phyloP scores from a whole-genome alignment of 23 tunicate genomes.

The Aplidium turbinatum region DNA sequence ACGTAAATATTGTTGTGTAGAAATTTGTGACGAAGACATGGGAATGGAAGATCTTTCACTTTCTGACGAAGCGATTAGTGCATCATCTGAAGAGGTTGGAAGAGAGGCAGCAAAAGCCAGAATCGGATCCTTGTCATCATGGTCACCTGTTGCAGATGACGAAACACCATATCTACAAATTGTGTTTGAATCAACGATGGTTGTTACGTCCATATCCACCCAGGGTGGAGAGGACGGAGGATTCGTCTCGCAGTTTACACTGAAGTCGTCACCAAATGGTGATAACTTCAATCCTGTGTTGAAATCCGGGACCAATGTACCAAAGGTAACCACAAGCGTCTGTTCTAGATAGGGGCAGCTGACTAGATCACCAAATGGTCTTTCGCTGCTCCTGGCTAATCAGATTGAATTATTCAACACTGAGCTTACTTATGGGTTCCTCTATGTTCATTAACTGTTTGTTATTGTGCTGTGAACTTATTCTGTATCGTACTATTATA shows the following conservation, averaged over 20 bases:
- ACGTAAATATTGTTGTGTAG: no score
- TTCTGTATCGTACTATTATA: no score
- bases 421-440: no score
- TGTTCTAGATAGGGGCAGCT: no score
- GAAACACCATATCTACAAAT: conserved; percentile 45
- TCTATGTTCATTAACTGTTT: no score
- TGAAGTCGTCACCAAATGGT: conserved; percentile 1
- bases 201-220: conserved; percentile 33
- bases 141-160: conserved; percentile 46
- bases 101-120: conserved; percentile 28
- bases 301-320: no score
- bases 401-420: no score
- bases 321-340: no score
- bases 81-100: conserved; percentile 31
- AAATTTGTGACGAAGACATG: conserved; percentile 51
- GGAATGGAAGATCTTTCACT: conserved; percentile 40
- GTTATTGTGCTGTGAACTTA: no score
- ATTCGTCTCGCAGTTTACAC: conserved; percentile 17
- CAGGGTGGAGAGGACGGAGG: conserved; percentile 50
- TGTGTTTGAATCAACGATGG: neutral
- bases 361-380: no score
- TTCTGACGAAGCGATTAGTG: conserved; percentile 30
- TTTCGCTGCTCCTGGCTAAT: no score
- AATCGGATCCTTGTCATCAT: conserved; percentile 5
- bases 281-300: no score